Percentiles rank a stretch among this genome's conserved stretches.
Conservation (phyloP, 2,888 invertebrate genomes). For the Hermodice carunculata region DNA sequence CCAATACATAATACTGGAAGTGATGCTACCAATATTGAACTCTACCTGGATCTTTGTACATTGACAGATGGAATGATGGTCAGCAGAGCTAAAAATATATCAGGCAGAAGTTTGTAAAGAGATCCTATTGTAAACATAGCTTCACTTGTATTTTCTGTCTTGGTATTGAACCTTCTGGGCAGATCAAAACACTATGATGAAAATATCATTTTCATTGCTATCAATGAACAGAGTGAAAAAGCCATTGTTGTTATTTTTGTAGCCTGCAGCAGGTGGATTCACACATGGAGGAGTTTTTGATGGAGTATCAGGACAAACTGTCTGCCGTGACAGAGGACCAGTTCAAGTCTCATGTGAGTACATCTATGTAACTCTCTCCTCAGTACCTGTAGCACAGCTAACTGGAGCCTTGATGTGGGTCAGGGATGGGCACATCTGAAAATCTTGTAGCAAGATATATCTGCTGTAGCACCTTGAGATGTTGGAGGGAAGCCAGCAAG, state of each 20-base stretch:
- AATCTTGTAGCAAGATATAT: too few relatives aligned
- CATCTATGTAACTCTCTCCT: not conserved
- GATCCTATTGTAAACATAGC: not conserved
- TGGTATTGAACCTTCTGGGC: not conserved
- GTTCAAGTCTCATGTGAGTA: constrained; percentile 56
- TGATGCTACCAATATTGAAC: too few relatives aligned
- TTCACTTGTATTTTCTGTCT: not conserved
- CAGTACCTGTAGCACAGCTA: too few relatives aligned
- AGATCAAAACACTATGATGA: not conserved
- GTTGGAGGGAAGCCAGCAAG: too few relatives aligned
- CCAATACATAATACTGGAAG: too few relatives aligned
- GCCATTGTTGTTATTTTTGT: constrained; percentile 19
- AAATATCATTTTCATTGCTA: too few relatives aligned
- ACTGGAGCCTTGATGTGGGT: too few relatives aligned
- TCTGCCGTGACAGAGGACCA: constrained; percentile 50
- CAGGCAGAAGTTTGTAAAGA: not conserved
- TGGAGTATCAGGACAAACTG: constrained; percentile 59
- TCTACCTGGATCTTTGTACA: too few relatives aligned
- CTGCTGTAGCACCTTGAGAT: too few relatives aligned
- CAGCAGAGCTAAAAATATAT: too few relatives aligned
- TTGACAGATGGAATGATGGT: too few relatives aligned
- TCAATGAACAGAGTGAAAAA: not conserved
- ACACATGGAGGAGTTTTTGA: constrained; percentile 65
- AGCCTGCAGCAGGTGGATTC: constrained; percentile 63
- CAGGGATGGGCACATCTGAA: too few relatives aligned